Conservation (phyloP, 1,140 invertebrate genomes). For the Hyles vespertilio region DNA sequence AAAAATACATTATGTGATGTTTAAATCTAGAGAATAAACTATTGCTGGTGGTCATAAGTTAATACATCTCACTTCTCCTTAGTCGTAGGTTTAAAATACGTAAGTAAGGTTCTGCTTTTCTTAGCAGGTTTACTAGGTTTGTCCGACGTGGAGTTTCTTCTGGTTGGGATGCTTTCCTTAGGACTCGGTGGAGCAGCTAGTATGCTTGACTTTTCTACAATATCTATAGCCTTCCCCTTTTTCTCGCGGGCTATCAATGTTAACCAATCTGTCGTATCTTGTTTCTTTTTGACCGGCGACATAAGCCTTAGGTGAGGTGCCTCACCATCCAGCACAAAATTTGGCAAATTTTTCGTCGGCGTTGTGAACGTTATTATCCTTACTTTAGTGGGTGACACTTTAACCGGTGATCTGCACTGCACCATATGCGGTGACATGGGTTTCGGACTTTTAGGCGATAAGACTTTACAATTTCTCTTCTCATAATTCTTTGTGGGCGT, state of each 20-base stretch:
- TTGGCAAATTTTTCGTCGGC: slow-evolving; percentile 85
- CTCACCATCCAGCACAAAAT: slow-evolving; percentile 84
- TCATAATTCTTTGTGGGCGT: slow-evolving; percentile 58
- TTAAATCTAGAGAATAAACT: neutral
- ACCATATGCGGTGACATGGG: slow-evolving; percentile 23
- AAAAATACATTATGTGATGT: too few species aligned
- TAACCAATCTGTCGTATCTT: slow-evolving; percentile 83
- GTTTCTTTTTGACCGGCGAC: slow-evolving; percentile 81
- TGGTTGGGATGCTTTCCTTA: slow-evolving; percentile 71
- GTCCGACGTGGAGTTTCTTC: slow-evolving; percentile 49
- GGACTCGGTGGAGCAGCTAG: slow-evolving; percentile 77
- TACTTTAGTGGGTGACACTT: slow-evolving; percentile 40
- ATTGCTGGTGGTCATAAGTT: neutral
- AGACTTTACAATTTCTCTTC: slow-evolving; percentile 33
- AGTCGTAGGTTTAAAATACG: slow-evolving; percentile 48
- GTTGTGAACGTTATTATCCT: slow-evolving; percentile 69
- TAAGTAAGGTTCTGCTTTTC: slow-evolving; percentile 49
- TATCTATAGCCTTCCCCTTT: slow-evolving; percentile 27
- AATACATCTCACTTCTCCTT: slow-evolving; percentile 19
- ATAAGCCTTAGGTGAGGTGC: slow-evolving; percentile 83
- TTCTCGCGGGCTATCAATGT: slow-evolving; percentile 81
- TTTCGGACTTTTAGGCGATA: slow-evolving; percentile 42
- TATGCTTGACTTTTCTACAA: slow-evolving; percentile 56
- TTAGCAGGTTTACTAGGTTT: slow-evolving; percentile 38
- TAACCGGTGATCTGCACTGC: slow-evolving; percentile 27